Evolutionary conservation across 2,113 vertebrate species (phyloP).

Genomic region (Hemiscyllium ocellatum): DNA sequence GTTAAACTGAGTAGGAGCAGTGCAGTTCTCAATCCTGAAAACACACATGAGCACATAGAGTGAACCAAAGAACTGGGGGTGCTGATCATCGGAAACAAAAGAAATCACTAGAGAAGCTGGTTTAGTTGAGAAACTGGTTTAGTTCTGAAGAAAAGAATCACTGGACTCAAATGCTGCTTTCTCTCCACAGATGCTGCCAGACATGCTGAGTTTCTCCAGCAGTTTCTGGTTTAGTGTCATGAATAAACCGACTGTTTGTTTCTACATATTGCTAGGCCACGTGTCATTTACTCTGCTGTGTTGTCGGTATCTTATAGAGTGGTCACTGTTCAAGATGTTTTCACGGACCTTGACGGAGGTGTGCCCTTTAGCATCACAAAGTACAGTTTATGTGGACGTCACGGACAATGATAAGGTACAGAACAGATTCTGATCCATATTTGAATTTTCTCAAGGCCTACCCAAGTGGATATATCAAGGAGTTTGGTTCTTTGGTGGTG

Average conservation of each 20-base stretch:
- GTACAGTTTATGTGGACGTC: conserved; percentile 84
- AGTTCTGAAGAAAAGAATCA: no score
- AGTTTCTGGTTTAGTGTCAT: no score
- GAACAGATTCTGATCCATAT: background rate
- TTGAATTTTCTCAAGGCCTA: background rate
- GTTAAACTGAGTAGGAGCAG: background rate
- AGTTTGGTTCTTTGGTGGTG: background rate
- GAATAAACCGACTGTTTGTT: background rate
- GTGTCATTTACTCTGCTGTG: background rate
- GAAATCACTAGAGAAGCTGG: no score
- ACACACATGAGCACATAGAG: background rate
- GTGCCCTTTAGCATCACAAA: conserved; percentile 84
- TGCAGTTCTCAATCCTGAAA: background rate
- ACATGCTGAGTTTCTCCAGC: no score
- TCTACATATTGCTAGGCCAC: background rate
- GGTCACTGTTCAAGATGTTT: conserved; percentile 97
- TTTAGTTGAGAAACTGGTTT: no score
- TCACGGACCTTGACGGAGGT: conserved; percentile 84
- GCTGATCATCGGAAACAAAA: no score
- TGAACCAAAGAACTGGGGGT: background rate
- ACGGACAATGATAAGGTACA: conserved; percentile 76
- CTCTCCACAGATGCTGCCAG: no score
- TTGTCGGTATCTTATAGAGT: conserved; percentile 61
- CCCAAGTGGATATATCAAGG: background rate
- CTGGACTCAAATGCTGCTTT: no score